Evolutionary conservation across 2,888 invertebrate genomes (phyloP).

Genomic region (Cephus rjabovi): DNA sequence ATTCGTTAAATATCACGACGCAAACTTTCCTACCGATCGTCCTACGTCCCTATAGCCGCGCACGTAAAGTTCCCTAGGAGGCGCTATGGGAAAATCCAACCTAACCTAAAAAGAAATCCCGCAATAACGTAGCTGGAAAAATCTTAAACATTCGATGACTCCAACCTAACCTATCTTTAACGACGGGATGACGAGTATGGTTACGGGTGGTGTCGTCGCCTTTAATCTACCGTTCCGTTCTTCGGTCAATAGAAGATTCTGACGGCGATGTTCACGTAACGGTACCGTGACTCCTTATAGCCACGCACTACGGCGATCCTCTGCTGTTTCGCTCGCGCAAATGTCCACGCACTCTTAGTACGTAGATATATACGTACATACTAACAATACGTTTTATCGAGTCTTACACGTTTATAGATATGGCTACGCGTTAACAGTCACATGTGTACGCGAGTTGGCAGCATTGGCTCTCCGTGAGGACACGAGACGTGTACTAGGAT

Average conservation of each 20-base stretch:
- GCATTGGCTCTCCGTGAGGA: conserved; percentile 1
- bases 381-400: conserved; percentile 31
- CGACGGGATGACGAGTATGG: not conserved
- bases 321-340: conserved; percentile 6
- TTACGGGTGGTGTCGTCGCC: conserved; percentile 7
- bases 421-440: not conserved
- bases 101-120: not conserved
- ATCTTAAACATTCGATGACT: not conserved
- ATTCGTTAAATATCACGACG: not conserved
- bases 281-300: conserved; percentile 37
- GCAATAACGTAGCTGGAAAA: not conserved
- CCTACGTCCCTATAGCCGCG: not conserved
- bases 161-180: not conserved
- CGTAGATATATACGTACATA: conserved; percentile 3
- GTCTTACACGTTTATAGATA: conserved; percentile 7
- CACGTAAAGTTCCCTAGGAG: not conserved
- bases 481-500: conserved; percentile 30
- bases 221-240: conserved; percentile 45
- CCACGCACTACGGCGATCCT: conserved; percentile 8
- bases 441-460: conserved; percentile 5
- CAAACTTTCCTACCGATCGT: not conserved
- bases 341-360: not conserved
- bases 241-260: conserved; percentile 49
- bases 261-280: conserved; percentile 45
- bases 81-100: not conserved